A percentile compares a stretch with the other conserved stretches of the same genome.
These are phyloP conservation scores for Ranitomeya variabilis DNA, from an alignment of 2,113 vertebrate genomes.

Conservation along the genomic window DNA sequence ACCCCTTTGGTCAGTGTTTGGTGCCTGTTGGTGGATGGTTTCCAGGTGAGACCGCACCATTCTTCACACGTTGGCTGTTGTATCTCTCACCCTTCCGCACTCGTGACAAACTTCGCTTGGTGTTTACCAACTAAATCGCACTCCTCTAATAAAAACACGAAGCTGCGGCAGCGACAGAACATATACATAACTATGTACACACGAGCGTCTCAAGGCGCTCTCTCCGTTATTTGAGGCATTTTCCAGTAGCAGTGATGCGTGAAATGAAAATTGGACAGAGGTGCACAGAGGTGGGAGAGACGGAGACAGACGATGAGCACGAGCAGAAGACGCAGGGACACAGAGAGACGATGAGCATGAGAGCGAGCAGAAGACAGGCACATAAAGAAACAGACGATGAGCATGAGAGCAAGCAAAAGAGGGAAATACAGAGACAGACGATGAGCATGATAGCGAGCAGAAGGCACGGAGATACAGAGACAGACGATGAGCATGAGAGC, in stretches of 20 bases:
- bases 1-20: background rate
- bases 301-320: background rate
- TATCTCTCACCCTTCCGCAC: background rate
- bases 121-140: background rate
- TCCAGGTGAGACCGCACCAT: background rate
- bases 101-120: background rate
- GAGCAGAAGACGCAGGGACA: too few species aligned
- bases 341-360: too few species aligned
- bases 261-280: constrained; percentile 73
- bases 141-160: background rate
- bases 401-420: too few species aligned
- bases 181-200: constrained; percentile 14
- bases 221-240: constrained; percentile 63
- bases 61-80: background rate
- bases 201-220: constrained; percentile 54
- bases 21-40: too few species aligned
- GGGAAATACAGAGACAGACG: too few species aligned
- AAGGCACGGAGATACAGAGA: too few species aligned
- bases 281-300: constrained; percentile 63
- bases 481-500: too few species aligned
- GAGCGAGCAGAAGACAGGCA: too few species aligned
- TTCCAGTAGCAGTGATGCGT: constrained; percentile 69
- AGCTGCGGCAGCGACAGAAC: background rate
- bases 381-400: too few species aligned
- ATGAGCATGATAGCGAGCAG: too few species aligned